Percentiles rank a stretch among this genome's conserved stretches.
phyloP scores from a whole-genome alignment of 1,140 invertebrate genomes.

The Drosophila bocqueti region DNA sequence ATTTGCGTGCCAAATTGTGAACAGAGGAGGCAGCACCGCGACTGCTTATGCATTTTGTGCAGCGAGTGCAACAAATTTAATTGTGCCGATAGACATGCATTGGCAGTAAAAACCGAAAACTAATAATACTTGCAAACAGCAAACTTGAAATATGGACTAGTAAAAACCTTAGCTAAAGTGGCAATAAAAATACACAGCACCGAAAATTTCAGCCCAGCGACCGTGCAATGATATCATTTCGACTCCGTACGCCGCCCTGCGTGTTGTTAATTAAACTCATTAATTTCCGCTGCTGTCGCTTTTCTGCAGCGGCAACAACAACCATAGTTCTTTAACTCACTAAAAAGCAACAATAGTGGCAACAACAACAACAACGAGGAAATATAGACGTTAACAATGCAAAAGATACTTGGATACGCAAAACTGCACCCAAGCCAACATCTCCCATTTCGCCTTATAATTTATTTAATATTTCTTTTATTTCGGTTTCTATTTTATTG shows the following conservation, averaged over 20 bases:
- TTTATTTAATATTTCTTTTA: conserved; percentile 48
- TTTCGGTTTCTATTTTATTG: conserved; percentile 37
- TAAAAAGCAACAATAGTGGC: conserved; percentile 4
- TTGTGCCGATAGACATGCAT: conserved; percentile 80
- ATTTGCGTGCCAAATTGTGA: conserved; percentile 77
- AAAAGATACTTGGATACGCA: conserved; percentile 60
- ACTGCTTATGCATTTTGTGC: conserved; percentile 82
- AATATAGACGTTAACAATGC: conserved; percentile 60
- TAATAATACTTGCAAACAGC: conserved; percentile 38
- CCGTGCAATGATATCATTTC: conserved; percentile 73
- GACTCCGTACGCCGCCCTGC: conserved; percentile 35
- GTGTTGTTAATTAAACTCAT: conserved; percentile 80
- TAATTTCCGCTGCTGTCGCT: conserved; percentile 74
- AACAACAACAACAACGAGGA: conserved; percentile 54
- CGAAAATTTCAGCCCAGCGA: conserved; percentile 65
- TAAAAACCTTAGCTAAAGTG: conserved; percentile 70
- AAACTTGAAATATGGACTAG: conserved; percentile 9
- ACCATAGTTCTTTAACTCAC: conserved; percentile 37
- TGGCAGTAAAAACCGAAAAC: conserved; percentile 73
- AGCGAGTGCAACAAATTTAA: conserved; percentile 82
- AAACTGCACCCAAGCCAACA: conserved; percentile 59
- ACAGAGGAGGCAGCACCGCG: conserved; percentile 49
- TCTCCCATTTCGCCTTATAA: conserved; percentile 36
- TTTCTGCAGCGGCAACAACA: conserved; percentile 29
- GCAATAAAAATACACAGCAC: conserved; percentile 80